Evolutionary conservation across 2,113 vertebrate genomes (phyloP), one percentile per base, ranked within the genome.

Genomic region (Acrocephalus kingi): DNA sequence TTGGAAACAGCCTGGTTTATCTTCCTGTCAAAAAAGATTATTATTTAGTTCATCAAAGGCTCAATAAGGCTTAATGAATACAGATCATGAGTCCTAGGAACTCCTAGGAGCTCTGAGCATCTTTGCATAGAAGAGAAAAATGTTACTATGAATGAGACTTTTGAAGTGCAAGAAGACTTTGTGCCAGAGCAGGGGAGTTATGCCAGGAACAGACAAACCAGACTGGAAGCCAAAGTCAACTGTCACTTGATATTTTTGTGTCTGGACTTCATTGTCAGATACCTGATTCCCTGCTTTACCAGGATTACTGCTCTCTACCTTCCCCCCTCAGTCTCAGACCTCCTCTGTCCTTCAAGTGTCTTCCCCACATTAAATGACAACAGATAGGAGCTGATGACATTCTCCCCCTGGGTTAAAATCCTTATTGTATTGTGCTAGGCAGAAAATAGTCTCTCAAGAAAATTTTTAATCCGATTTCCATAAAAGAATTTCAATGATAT

Each of bases 361-460:
- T 51, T 25, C 3, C 6, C 5, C 9, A 24, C 7, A 3, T 7
- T 46, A n/a, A 39, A 56, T 35, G 37, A 15, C 13, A 73, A 1
- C 11, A 10, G 35, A 61, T 16, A 13, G 48, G 13, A 81, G 4
- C 15, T 41, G 22, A 49, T 48, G 15, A 37, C 4, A 0, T 31
- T 74, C 6, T 59, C 6, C 9, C 3, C 68, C 45, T 61, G 13
- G 13, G 8, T 48, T 73, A 67, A 82, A 93, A 72, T 2, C 4
- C 2, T 58, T 37, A 27, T 0, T 0, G 1, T 4, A 27, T 13
- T 41, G 5, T 41, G 8, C 84, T 58, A 66, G 43, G 28, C 16
- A 81, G n/a, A 71, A 78, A 84, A 87, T 41, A 54, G 21, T 66
- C 21, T 81, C 13, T 37, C 9, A 73, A 69, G 6, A 25, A 58